phyloP scores from a whole-genome alignment of 2,888 invertebrate species.

The Drosophila anceps region DNA sequence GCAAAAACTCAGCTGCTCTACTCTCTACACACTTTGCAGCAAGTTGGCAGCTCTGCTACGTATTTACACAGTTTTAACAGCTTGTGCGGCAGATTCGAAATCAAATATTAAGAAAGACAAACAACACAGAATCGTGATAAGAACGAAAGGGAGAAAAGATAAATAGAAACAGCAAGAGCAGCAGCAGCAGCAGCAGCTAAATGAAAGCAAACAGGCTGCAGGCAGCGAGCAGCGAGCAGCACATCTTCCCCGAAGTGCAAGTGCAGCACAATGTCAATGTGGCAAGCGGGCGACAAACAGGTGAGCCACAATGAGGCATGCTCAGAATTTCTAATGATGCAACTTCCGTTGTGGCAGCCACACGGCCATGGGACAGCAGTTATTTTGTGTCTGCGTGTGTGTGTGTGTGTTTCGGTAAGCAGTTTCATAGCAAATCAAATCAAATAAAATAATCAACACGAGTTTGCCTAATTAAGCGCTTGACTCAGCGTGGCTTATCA shows the following conservation, averaged over 20 bases:
- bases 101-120: conserved; percentile 43
- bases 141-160: conserved; percentile 29
- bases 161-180: conserved; percentile 1
- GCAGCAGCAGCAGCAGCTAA: conserved; percentile 6
- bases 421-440: conserved; percentile 18
- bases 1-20: neutral
- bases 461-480: conserved; percentile 50
- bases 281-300: conserved; percentile 24
- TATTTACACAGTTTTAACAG: neutral
- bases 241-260: conserved; percentile 37
- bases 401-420: conserved; percentile 11
- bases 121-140: conserved; percentile 19
- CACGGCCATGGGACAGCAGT: neutral
- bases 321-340: conserved; percentile 70
- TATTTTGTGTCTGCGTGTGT: neutral
- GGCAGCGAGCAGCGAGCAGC: neutral
- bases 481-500: conserved; percentile 59
- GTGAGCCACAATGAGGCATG: conserved; percentile 49
- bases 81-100: conserved; percentile 47
- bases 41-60: conserved; percentile 37
- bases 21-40: neutral
- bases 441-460: conserved; percentile 47
- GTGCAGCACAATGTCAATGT: conserved; percentile 17
- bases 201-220: conserved; percentile 14
- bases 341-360: conserved; percentile 63